Evolutionary conservation across 2,888 invertebrate species (phyloP), one percentile per base, ranked within the genome.

Genomic region (Pyrgus malvae): DNA sequence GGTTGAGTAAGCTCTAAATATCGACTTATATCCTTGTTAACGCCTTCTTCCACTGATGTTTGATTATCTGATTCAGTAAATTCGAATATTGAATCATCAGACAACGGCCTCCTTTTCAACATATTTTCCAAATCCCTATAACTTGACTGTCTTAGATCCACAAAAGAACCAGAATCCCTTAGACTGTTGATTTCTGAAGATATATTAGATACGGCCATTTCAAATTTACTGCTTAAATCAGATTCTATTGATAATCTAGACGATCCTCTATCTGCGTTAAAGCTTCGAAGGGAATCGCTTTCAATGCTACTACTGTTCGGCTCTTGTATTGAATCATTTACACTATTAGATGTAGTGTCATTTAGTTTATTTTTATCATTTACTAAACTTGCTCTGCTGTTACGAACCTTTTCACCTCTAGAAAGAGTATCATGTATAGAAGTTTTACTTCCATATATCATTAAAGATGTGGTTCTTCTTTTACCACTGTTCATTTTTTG

Each of bases 1-100:
- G 92, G 87, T 69, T 93, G 93, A 58, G 95, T 80, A 61, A 94
- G 92, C 65, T 93, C 92, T 41, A 95, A 83, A 74, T 94, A 95
- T 59, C 91, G 91, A 74, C 95, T 94, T 45, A 95, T 82, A 69
- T 94, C 93, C n/a, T 92, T 87, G 60, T 91, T 92, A 17, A 89
- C 82, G 2, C 83, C 68, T 3, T 80, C 77, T 31, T 92, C 92
- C 64, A 60, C 71, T 27, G 90, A 85, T 55, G 88, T 87, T 29
- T 92, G 89, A 56, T 91, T 90, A 63, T 92, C 91, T 14, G 93
- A 79, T 8, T 92, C 92, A 55, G 93, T 93, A 37, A 94, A 84
- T 72, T 95, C 94, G 70, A 94, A 94, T 35, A 93, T 83, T 42
- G 94, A 94, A 65, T 95, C 94, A 70, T 95, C 94, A 14, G 95